These are phyloP conservation scores for Ciconia boyciana DNA, from an alignment of 2,113 vertebrate species.

Conservation along the genomic window DNA sequence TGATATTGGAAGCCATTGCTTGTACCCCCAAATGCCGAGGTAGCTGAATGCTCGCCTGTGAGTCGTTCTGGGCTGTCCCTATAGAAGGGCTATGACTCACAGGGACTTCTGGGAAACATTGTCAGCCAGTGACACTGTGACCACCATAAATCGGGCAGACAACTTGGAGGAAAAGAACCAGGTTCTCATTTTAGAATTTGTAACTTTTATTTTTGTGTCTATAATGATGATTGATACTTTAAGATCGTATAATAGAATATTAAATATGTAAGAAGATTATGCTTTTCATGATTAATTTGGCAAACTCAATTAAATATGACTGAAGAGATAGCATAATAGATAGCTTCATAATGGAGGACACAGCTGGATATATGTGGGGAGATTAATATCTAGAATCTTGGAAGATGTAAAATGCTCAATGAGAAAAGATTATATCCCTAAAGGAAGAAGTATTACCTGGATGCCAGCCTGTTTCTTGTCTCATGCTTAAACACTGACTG, in stretches of 20 bases:
- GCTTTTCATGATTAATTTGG: slow-evolving; percentile 11
- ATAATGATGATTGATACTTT: background rate
- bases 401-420: background rate
- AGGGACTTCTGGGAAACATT: background rate
- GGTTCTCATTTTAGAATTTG: background rate
- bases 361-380: background rate
- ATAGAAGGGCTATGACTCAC: background rate
- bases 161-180: background rate
- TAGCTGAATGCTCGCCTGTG: fast-evolving
- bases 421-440: background rate
- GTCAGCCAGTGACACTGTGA: background rate
- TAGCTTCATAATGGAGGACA: background rate
- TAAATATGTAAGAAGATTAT: background rate
- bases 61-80: background rate
- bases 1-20: background rate
- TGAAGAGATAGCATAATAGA: background rate
- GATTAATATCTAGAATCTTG: background rate
- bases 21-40: fast-evolving
- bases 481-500: background rate
- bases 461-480: background rate
- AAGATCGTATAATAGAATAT: background rate
- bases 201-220: background rate
- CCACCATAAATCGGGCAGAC: background rate
- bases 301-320: background rate
- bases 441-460: background rate